These are phyloP conservation scores for Potamarius usumacintae DNA, from an alignment of 2,113 vertebrate genomes.

Conservation along the genomic window DNA sequence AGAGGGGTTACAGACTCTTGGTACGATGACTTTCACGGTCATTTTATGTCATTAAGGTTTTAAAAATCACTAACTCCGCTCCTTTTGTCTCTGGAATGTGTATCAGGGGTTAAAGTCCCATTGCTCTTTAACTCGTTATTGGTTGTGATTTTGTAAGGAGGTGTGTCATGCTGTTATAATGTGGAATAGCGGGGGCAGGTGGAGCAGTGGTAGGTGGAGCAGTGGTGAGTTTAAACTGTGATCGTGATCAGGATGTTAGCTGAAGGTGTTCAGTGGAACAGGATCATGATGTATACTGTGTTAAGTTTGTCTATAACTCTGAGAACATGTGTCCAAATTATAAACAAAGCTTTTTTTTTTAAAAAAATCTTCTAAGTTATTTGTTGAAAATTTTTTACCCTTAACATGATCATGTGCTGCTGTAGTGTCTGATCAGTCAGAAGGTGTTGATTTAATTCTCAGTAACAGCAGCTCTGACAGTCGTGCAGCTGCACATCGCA, in stretches of 20 bases:
- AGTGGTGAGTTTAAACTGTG: neutral
- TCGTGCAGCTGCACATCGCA: neutral
- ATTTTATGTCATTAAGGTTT: no score
- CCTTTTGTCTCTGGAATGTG: neutral
- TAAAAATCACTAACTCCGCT: neutral
- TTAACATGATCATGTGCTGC: neutral
- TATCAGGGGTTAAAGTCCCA: neutral
- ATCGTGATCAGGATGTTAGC: neutral
- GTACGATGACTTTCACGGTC: neutral
- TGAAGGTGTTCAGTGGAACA: neutral
- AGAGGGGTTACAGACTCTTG: slow-evolving; percentile 53
- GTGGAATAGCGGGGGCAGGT: neutral
- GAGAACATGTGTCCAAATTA: neutral
- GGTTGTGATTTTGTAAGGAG: slow-evolving; percentile 16
- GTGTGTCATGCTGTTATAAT: neutral
- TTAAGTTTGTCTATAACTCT: neutral
- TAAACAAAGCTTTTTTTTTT: neutral
- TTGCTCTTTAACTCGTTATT: neutral
- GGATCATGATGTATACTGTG: neutral
- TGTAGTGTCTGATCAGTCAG: neutral
- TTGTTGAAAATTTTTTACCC: neutral
- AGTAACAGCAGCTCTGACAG: neutral
- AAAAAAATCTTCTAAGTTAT: neutral
- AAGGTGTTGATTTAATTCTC: neutral
- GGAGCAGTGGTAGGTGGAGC: neutral